Conservation (phyloP, 2,797 vertebrate genomes). For the Anguilla marmorata region DNA sequence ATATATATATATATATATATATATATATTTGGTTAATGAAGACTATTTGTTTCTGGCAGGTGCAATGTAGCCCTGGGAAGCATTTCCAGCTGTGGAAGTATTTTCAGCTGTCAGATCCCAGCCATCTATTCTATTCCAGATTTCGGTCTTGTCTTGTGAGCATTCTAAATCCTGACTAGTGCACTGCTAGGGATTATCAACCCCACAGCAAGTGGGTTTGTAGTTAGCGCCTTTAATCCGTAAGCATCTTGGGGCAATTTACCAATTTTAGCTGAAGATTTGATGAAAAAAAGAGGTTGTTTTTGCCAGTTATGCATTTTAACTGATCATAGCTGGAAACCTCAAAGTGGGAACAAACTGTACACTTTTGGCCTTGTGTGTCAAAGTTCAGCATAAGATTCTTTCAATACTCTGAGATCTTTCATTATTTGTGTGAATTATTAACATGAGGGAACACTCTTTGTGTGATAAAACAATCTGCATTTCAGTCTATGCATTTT, state of each 20-base stretch:
- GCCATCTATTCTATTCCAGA: background rate
- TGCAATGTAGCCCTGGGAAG: background rate
- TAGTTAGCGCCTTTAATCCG: background rate
- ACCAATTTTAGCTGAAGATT: background rate
- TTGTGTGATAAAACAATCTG: background rate
- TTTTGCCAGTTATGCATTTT: background rate
- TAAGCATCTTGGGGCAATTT: background rate
- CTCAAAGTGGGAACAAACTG: background rate
- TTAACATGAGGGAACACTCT: background rate
- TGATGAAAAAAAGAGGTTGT: background rate
- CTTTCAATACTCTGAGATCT: background rate
- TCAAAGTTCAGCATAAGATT: background rate
- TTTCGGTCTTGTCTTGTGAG: background rate
- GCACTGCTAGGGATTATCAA: background rate
- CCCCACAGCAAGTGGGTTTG: background rate
- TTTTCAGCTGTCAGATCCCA: background rate
- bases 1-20: background rate
- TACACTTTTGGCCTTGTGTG: background rate
- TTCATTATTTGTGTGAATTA: background rate
- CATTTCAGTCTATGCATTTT: background rate
- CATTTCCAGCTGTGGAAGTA: background rate
- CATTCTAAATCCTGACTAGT: background rate
- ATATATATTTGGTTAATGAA: background rate
- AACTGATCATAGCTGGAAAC: background rate
- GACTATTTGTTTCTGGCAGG: background rate